phyloP scores from a whole-genome alignment of 2,888 invertebrate species.

The Ochropacha duplaris region DNA sequence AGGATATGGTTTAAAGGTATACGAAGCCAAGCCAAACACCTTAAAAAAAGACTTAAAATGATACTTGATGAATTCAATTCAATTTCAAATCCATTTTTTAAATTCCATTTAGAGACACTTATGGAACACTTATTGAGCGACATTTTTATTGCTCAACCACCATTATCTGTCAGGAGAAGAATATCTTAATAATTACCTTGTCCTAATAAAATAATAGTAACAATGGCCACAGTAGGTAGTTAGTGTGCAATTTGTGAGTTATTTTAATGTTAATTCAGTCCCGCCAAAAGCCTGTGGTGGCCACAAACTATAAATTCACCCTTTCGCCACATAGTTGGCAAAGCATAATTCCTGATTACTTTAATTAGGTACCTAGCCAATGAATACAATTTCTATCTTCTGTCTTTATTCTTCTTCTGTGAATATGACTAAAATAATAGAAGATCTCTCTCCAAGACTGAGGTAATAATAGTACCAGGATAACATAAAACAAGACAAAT shows the following conservation, averaged over 20 bases:
- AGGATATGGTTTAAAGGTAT: too few relatives aligned
- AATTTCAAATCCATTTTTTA: too few relatives aligned
- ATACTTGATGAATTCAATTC: too few relatives aligned
- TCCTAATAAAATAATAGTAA: neutral
- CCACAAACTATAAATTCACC: conserved; percentile 34
- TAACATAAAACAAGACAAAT: neutral
- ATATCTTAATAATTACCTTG: neutral
- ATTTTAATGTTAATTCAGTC: conserved; percentile 53
- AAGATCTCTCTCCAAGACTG: neutral
- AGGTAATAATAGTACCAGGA: neutral
- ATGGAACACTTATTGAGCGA: too few relatives aligned
- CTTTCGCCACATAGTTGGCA: conserved; percentile 24
- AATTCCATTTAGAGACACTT: too few relatives aligned
- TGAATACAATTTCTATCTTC: too few relatives aligned
- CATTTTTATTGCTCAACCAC: too few relatives aligned
- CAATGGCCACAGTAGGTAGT: conserved; percentile 33
- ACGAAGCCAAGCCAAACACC: too few relatives aligned
- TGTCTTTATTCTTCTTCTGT: neutral
- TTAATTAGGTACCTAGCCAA: neutral
- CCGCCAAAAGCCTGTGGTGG: conserved; percentile 23
- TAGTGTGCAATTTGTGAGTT: conserved; percentile 48
- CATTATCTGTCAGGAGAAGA: too few relatives aligned
- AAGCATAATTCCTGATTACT: conserved; percentile 15
- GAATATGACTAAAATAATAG: too few relatives aligned
- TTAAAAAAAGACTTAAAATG: too few relatives aligned